phyloP scores from a whole-genome alignment of 2,113 vertebrate species.

The Pseudonaja textilis region DNA sequence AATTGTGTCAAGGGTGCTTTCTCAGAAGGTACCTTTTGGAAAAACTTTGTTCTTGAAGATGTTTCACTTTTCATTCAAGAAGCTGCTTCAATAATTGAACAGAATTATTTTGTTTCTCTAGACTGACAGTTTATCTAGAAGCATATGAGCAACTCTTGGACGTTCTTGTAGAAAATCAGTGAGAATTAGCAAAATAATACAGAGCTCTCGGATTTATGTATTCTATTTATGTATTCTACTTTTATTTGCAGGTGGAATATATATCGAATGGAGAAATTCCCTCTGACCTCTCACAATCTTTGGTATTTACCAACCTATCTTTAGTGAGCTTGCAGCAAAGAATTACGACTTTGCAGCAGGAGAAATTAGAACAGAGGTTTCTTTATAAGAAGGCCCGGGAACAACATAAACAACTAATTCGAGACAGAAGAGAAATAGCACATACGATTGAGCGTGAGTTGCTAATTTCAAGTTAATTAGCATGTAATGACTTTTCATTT shows the following conservation, averaged over 20 bases:
- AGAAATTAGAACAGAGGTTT: slow-evolving; percentile 77
- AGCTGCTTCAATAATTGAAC: background rate
- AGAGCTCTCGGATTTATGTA: slow-evolving; percentile 14
- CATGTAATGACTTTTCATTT: background rate
- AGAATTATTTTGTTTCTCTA: background rate
- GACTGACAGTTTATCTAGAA: background rate
- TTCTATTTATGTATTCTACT: too few species aligned
- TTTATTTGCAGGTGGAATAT: slow-evolving; percentile 78
- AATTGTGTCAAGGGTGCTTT: background rate
- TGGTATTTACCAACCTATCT: slow-evolving; percentile 78
- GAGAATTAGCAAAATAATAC: background rate
- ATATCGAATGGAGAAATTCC: slow-evolving; percentile 69
- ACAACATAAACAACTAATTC: slow-evolving; percentile 74
- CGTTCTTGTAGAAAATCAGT: background rate
- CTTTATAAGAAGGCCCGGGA: slow-evolving; percentile 72
- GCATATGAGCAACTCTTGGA: background rate
- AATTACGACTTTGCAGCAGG: slow-evolving; percentile 73
- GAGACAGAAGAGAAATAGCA: slow-evolving; percentile 77
- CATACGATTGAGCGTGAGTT: slow-evolving; percentile 74
- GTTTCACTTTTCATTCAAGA: background rate
- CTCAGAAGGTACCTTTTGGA: background rate
- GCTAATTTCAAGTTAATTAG: background rate
- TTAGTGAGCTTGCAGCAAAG: slow-evolving; percentile 74
- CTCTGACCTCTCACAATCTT: slow-evolving; percentile 70
- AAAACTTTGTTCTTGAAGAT: background rate